These are phyloP conservation scores for Trichonephila inaurata DNA, from an alignment of 1,140 invertebrate genomes.

Conservation along the genomic window DNA sequence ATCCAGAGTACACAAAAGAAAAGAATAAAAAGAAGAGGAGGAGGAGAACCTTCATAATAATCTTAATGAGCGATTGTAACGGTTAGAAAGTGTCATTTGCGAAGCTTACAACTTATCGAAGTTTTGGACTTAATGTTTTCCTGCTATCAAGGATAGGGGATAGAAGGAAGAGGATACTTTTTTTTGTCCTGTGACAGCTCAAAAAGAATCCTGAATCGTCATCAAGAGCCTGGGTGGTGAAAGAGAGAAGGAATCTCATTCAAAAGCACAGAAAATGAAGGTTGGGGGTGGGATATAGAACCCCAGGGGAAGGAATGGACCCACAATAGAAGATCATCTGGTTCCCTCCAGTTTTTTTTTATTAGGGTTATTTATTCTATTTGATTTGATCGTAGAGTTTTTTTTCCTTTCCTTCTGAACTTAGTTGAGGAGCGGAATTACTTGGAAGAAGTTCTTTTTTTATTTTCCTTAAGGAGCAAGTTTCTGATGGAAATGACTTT, in stretches of 20 bases:
- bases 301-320: neutral
- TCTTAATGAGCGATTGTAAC: slow-evolving; percentile 67
- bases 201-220: neutral
- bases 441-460: slow-evolving; percentile 1
- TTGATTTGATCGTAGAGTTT: slow-evolving; percentile 62
- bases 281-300: neutral
- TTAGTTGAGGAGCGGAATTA: neutral
- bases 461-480: neutral
- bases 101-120: slow-evolving; percentile 53
- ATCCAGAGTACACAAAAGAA: neutral
- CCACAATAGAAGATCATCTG: slow-evolving; percentile 67
- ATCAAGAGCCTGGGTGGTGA: neutral
- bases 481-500: slow-evolving; percentile 17
- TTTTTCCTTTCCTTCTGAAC: neutral
- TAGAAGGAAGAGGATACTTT: neutral
- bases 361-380: slow-evolving; percentile 41
- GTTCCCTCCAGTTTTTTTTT: neutral
- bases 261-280: neutral
- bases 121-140: slow-evolving; percentile 62
- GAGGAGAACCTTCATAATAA: slow-evolving; percentile 41
- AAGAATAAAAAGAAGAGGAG: neutral
- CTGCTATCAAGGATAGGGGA: neutral
- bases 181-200: neutral
- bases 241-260: neutral
- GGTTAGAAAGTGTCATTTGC: slow-evolving; percentile 50